Evolutionary conservation across 2,888 invertebrate species (phyloP), one percentile per base, ranked within the genome.

Genomic region (Drosophila affinis): DNA sequence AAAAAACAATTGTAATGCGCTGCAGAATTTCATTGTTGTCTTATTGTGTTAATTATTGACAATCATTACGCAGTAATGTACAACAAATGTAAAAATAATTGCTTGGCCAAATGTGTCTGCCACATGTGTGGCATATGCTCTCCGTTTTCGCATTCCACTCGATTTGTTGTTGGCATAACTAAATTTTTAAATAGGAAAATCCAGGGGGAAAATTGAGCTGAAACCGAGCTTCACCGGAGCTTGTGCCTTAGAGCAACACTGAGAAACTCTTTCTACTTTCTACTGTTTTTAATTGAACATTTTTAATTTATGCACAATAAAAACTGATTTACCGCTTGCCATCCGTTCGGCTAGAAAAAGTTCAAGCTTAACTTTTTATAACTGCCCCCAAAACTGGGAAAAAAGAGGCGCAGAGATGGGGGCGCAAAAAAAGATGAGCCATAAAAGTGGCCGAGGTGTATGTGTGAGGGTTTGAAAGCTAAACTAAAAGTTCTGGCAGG

Each of bases 221-320:
- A 32, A 48, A 49, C 24, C 12, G 12, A 34, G 34, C 34, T 14
- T n/a, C 39, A 3, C 14, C 7, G 18, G 17, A 56, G 56, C 56
- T 21, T n/a, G 7, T 0, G 27, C 32, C 48, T 9, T 9, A 17
- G 39, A 27, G 14, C 17, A 27, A 27, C 29, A n/a, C 27, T 14
- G 14, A 14, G 3, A 17, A 18, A 53, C 44, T 29, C 48, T 24
- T 62, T 34, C n/a, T 21, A 21, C 18, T 24, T 27, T 9, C 48
- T 5, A 60, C 34, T 51, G 14, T 17, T 82, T 85, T 81, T 87
- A 83, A 83, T 83, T 83, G 83, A 75, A 82, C 77, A 79, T 82
- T 83, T 82, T 83, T 87, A 83, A 83, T 87, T 87, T 83, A 83
- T 83, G 88, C 86, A 87, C 76, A 85, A 86, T 83, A 83, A 85